Evolutionary conservation across 1,140 invertebrate species (phyloP).

Genomic region (Sitophilus oryzae): DNA sequence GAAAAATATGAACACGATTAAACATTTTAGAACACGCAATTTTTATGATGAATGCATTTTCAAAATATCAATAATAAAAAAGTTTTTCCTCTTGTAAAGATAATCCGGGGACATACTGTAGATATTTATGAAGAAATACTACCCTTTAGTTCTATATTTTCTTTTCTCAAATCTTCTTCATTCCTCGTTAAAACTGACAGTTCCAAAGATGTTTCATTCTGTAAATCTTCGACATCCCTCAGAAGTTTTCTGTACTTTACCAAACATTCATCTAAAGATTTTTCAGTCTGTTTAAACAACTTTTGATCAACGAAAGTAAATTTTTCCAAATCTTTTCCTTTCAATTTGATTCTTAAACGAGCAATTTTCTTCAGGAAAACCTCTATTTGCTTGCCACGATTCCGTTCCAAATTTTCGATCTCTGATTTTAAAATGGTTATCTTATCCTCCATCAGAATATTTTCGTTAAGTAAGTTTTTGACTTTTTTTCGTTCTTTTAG

Average conservation of each 20-base stretch:
- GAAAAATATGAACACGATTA: too few relatives aligned
- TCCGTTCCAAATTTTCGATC: too few relatives aligned
- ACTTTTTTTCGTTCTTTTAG: constrained; percentile 4
- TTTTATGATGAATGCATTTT: too few relatives aligned
- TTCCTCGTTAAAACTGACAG: constrained; percentile 31
- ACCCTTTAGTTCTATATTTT: constrained; percentile 38
- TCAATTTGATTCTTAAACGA: neutral
- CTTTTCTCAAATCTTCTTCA: constrained; percentile 31
- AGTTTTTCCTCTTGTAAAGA: too few relatives aligned
- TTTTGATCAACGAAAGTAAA: constrained; percentile 3
- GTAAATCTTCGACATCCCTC: constrained; percentile 32
- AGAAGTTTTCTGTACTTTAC: constrained; percentile 41
- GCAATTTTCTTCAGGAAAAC: neutral
- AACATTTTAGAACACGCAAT: too few relatives aligned
- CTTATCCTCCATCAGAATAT: constrained; percentile 4
- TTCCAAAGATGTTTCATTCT: constrained; percentile 21
- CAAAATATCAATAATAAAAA: too few relatives aligned
- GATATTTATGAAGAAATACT: too few relatives aligned
- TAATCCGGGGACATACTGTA: too few relatives aligned
- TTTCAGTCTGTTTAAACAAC: constrained; percentile 14
- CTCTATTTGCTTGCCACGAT: neutral
- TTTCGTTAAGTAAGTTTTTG: neutral
- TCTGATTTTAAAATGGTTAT: too few relatives aligned
- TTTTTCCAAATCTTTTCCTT: constrained; percentile 1
- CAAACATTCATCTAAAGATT: constrained; percentile 34